A percentile compares a stretch with the other conserved stretches of the same genome.
These are phyloP conservation scores for Coluber constrictor DNA, from an alignment of 2,797 vertebrate species.

Conservation along the genomic window DNA sequence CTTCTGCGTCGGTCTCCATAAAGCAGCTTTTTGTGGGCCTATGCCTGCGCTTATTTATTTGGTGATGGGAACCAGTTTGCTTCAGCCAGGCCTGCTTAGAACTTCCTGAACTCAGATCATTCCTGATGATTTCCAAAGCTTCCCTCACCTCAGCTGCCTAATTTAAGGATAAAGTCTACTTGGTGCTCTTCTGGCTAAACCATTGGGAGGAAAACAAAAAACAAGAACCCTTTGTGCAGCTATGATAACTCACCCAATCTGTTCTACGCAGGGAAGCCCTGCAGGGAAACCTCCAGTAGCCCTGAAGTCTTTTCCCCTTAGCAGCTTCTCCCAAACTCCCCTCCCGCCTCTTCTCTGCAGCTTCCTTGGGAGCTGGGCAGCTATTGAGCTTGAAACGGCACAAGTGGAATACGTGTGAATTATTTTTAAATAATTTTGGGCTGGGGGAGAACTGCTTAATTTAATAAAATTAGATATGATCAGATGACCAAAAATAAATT, in stretches of 20 bases:
- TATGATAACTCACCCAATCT: neutral
- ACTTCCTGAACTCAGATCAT: neutral
- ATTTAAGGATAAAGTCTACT: neutral
- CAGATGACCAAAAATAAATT: neutral
- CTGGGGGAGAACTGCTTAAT: neutral
- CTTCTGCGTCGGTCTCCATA: neutral
- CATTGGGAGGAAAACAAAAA: neutral
- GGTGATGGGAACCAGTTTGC: neutral
- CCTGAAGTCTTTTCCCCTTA: neutral
- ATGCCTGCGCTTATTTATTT: neutral
- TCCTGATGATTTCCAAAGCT: neutral
- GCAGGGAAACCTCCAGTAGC: neutral
- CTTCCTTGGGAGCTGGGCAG: neutral
- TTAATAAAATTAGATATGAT: neutral
- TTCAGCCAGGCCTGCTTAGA: neutral
- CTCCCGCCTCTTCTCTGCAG: neutral
- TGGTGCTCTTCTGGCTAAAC: neutral
- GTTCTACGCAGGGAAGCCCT: neutral
- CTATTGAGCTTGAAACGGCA: neutral
- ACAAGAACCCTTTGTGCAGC: neutral
- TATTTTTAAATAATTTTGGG: neutral
- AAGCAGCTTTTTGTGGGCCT: neutral
- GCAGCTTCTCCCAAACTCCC: accelerated
- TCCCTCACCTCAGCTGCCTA: neutral
- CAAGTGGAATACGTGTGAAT: neutral